phyloP scores from a whole-genome alignment of 2,113 vertebrate genomes.

The Cricetomys ansorgei region DNA sequence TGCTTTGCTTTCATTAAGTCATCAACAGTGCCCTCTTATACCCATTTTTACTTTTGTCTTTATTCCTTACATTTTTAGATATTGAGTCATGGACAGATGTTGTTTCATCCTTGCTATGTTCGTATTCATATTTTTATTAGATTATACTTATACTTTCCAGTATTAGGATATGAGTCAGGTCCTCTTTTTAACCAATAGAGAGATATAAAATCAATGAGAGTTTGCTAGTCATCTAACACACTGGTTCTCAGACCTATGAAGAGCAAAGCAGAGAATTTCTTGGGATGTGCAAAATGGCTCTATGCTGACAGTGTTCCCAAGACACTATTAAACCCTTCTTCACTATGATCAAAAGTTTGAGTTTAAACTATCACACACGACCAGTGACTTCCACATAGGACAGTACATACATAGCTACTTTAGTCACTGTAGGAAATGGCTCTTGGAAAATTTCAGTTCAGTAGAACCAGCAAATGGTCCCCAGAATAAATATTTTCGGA shows the following conservation, averaged over 20 bases:
- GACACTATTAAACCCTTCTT: background rate
- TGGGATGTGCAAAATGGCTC: background rate
- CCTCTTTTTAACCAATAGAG: background rate
- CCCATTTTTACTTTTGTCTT: background rate
- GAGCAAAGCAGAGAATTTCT: background rate
- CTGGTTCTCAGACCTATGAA: background rate
- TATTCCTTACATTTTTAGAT: background rate
- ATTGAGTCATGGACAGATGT: background rate
- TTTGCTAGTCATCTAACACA: background rate
- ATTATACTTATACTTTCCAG: background rate
- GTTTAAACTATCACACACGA: background rate
- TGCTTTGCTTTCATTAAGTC: background rate
- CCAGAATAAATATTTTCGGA: slow-evolving; percentile 18
- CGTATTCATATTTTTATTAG: slow-evolving; percentile 27
- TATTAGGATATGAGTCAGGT: background rate
- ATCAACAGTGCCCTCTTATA: background rate
- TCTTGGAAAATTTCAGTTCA: background rate
- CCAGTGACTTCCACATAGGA: background rate
- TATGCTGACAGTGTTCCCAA: background rate
- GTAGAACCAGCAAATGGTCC: background rate
- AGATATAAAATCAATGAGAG: background rate
- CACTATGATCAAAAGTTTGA: background rate
- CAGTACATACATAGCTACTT: background rate
- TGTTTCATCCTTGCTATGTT: background rate
- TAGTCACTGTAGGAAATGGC: background rate